Percentiles rank a stretch among this genome's conserved stretches.
phyloP scores from a whole-genome alignment of 2,888 invertebrate genomes.

The Gasteruption jaculator region DNA sequence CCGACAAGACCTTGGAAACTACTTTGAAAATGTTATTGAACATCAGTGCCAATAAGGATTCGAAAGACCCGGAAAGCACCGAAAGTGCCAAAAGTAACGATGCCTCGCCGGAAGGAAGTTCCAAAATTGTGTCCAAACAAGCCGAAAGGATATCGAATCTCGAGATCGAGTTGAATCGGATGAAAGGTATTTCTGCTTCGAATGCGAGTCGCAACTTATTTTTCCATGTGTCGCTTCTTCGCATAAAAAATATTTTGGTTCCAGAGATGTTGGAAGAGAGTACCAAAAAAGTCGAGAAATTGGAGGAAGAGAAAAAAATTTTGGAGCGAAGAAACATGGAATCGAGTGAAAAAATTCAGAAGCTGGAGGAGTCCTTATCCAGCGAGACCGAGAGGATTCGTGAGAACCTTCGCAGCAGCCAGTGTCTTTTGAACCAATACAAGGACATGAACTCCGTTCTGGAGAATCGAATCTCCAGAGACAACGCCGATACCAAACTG shows the following conservation, averaged over 20 bases:
- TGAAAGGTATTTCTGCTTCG: slow-evolving; percentile 21
- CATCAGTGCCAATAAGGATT: no score
- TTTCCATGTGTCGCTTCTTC: no score
- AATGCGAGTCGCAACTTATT: background rate
- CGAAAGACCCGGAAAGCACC: no score
- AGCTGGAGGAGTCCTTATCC: slow-evolving; percentile 25
- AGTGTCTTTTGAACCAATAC: slow-evolving; percentile 22
- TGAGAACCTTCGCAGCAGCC: slow-evolving; percentile 22
- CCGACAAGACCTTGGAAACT: slow-evolving; percentile 31
- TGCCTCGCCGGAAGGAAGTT: slow-evolving; percentile 6
- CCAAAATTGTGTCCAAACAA: slow-evolving; percentile 20
- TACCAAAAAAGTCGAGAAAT: slow-evolving; percentile 12
- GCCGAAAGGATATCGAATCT: slow-evolving; percentile 19
- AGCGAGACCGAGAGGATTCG: slow-evolving; percentile 22
- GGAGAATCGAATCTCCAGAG: slow-evolving; percentile 23
- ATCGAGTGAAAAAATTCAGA: slow-evolving; percentile 26
- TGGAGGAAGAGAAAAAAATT: slow-evolving; percentile 25
- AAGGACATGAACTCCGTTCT: slow-evolving; percentile 26
- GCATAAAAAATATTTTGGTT: slow-evolving; percentile 6
- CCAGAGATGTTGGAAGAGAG: slow-evolving; percentile 19
- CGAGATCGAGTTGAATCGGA: slow-evolving; percentile 23
- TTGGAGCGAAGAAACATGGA: slow-evolving; percentile 24
- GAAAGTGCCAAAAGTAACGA: no score
- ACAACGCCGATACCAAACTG: slow-evolving; percentile 15
- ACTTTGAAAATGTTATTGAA: slow-evolving; percentile 35